Base-by-base conservation (phyloP, 2,888 invertebrate genomes). In the Drosophila picticornis region DNA sequence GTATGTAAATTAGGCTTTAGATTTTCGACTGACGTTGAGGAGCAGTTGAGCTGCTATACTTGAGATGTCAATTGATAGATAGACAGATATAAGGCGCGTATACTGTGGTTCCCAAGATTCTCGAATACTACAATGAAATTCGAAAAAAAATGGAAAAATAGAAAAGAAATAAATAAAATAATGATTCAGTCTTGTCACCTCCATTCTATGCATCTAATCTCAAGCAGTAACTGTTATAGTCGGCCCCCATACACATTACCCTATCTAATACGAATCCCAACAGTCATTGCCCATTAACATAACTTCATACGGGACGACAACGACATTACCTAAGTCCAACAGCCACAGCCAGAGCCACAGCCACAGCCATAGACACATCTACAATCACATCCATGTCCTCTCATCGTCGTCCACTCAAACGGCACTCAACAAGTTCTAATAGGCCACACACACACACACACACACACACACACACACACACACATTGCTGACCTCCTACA, bases 241-340 rank as follows among this genome's bases (percentile, higher is more conserved):
- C 60, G 31, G 71, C 57, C 52, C 60, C 61, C 84, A 77, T 83
- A 70, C 81, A 66, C 86, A 83, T 81, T 84, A 75, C 84, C 75
- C 87, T 86, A 88, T 88, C 89, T 88, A 78, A 83, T 81, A 66
- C 84, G 68, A 86, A 83, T 87, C 84, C 85, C 81, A 75, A 81
- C 84, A 84, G 84, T 87, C 84, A 89, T 89, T 79, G 89, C 84
- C 84, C 85, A 88, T 90, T 85, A 88, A 88, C 90, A 88, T 86
- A 90, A 82, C 84, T 86, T 70, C 58, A 72, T 71, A 60, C 52
- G 77, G 81, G 55, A 69, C 57, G 66, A 52, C 51, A 50, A 56
- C 38, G 38, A 9, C 74, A 34, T 52, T 62, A 63, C 73, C 69
- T 70, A 55, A 25, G 25, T 19, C 55, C 27, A 9, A 27, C 36